Base-by-base conservation (phyloP, 2,797 vertebrate genomes). In the Gobio occitaniae region DNA sequence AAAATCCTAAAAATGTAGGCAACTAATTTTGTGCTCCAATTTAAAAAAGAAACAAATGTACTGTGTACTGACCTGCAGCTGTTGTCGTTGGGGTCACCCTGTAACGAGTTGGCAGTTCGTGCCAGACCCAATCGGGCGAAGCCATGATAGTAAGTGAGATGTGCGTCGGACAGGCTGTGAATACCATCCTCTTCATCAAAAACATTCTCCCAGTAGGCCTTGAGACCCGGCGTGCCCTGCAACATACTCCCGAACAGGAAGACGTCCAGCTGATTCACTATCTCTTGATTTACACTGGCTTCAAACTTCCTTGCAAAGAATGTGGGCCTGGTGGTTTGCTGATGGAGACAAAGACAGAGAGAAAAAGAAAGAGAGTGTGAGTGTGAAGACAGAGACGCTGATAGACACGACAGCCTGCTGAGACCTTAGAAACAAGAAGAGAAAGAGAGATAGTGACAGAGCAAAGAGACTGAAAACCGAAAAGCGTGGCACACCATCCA, bases 221-320 rank as follows among this genome's bases (percentile, higher is more conserved):
- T 95, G 1, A 99, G 95, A 36, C 95, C 97, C 0, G 94, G 96
- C 0, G 94, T 97, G 82, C 96, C 97, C 0, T 95, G 92, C 0
- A 97, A 97, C 87, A 96, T 94, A 12, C 95, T 95, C 56, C 98
- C 98, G 0, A 97, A 99, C 93, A 99, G 92, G 93, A 96, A 98
- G 80, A 94, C 92, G 84, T 99, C 98, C 95, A 99, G 89, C 92
- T 99, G 97, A 90, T 97, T 97, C 5, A 99, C 96, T 75, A 99
- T 96, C 93, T 99, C 98, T 92, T 99, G 98, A 82, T 98, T 99
- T 82, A 99, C 98, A 63, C 97, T 97, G 0, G 98, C 97, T 90
- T 99, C 98, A 32, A 99, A 99, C 93, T 99, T 99, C 84, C 98
- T 96, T 38, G 97, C 98, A 19, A 99, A 99, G 95, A 99, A 99